Evolutionary conservation across 1,140 invertebrate genomes (phyloP).

Genomic region (Calephelis nemesis): DNA sequence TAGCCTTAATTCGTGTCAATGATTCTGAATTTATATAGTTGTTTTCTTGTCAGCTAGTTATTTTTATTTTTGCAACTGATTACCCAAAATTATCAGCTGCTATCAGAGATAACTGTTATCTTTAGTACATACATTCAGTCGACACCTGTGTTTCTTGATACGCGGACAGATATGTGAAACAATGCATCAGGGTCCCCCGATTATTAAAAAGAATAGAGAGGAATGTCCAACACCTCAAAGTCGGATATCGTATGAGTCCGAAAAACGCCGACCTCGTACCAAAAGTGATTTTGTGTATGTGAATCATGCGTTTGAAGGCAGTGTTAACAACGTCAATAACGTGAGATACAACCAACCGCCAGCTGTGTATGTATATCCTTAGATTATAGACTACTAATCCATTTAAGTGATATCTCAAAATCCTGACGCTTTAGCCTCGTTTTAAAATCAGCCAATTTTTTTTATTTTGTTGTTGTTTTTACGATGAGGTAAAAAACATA

Average conservation of each 20-base stretch:
- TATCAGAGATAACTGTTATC: constrained; percentile 7
- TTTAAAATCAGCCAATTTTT: no score
- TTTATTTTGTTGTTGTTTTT: no score
- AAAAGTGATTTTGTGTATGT: constrained; percentile 55
- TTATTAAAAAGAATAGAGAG: neutral
- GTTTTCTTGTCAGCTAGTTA: neutral
- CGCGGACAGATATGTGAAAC: neutral
- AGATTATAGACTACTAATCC: no score
- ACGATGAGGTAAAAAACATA: no score
- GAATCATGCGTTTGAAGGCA: constrained; percentile 53
- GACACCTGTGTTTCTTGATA: neutral
- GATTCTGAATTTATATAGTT: neutral
- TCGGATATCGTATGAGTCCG: neutral
- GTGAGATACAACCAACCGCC: constrained; percentile 33
- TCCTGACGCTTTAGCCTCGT: no score
- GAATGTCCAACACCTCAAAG: neutral
- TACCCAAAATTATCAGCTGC: neutral
- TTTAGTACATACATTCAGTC: neutral
- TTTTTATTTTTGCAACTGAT: constrained; percentile 7
- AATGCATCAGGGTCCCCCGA: neutral
- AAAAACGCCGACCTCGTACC: neutral
- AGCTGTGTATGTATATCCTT: constrained; percentile 40
- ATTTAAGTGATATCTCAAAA: no score
- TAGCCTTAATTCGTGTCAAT: no score
- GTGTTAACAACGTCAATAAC: constrained; percentile 45